phyloP scores from a whole-genome alignment of 53 echinoderm and acorn worm species.

The Patiria pectinifera region DNA sequence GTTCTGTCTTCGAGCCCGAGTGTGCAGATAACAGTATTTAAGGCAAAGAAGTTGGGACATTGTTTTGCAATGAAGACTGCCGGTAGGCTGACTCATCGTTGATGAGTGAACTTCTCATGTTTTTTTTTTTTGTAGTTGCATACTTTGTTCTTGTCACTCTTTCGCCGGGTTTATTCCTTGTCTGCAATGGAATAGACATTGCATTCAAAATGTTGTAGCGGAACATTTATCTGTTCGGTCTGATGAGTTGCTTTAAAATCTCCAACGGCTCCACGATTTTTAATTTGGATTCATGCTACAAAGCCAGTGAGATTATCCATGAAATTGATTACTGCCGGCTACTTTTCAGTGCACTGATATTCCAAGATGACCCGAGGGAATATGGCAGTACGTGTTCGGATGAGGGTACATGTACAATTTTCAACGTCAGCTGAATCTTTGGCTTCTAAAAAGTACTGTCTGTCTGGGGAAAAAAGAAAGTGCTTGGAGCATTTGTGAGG shows the following conservation, averaged over 20 bases:
- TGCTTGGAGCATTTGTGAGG: background rate
- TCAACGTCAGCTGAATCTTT: background rate
- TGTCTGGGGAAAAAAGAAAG: background rate
- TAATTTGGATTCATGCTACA: conserved; percentile 11
- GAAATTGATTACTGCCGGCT: conserved; percentile 5
- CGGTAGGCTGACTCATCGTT: background rate
- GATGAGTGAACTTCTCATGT: background rate
- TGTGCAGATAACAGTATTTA: background rate
- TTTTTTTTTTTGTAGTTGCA: background rate
- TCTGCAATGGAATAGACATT: background rate
- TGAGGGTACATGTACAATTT: background rate
- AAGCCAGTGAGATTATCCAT: conserved; percentile 43
- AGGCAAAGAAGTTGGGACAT: background rate
- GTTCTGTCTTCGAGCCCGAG: background rate
- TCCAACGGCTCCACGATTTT: conserved; percentile 5
- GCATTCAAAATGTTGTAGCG: background rate
- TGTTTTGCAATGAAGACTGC: background rate
- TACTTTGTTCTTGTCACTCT: too few relatives aligned
- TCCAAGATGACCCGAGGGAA: background rate
- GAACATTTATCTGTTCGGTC: background rate
- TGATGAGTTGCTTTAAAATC: background rate
- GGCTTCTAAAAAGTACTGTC: background rate
- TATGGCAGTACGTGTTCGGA: background rate
- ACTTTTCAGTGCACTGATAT: background rate
- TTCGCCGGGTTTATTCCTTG: background rate